Percentiles rank a stretch among this genome's conserved stretches.
Conservation (phyloP, 2,797 vertebrate species). For the Tinamus major region DNA sequence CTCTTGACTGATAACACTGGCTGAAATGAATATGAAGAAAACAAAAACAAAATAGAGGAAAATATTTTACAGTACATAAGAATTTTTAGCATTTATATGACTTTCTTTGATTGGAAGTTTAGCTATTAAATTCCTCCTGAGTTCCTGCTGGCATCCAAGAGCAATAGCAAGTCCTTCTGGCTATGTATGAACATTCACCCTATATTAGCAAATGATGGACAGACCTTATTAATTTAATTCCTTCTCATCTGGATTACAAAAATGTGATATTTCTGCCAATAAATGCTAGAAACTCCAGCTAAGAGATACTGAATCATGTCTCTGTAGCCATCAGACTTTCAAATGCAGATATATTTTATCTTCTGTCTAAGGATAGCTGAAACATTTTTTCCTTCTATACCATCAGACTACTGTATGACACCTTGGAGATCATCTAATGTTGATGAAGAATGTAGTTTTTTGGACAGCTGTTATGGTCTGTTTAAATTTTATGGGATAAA, state of each 20-base stretch:
- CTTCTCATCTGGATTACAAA: neutral
- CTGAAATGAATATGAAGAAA: neutral
- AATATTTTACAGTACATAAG: neutral
- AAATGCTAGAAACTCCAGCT: neutral
- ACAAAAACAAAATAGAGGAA: neutral
- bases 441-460: neutral
- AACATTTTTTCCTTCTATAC: neutral
- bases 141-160: neutral
- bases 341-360: neutral
- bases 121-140: neutral
- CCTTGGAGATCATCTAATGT: constrained; percentile 38
- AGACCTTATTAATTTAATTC: neutral
- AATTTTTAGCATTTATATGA: neutral
- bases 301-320: neutral
- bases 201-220: neutral
- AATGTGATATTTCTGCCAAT: neutral
- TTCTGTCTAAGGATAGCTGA: constrained; percentile 5
- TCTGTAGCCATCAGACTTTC: constrained; percentile 1
- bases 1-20: neutral
- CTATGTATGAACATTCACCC: neutral
- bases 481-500: neutral
- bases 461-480: neutral
- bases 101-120: neutral
- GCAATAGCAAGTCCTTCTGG: neutral
- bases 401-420: neutral